Evolutionary conservation across 2,888 invertebrate genomes (phyloP).

Genomic region (Vanessa cardui): DNA sequence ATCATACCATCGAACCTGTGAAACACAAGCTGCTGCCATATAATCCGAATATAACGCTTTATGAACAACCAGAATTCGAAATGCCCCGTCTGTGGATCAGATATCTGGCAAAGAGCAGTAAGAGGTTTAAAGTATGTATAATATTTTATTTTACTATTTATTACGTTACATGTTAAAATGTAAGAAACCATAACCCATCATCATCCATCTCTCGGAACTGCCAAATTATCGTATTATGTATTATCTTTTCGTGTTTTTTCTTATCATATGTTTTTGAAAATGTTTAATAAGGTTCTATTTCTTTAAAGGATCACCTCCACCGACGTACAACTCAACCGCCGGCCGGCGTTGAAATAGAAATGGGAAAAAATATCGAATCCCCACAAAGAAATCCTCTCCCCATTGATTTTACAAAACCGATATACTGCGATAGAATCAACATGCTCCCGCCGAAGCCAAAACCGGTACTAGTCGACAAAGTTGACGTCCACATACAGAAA

Average conservation of each 20-base stretch:
- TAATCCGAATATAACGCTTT: slow-evolving; percentile 62
- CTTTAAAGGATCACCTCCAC: slow-evolving; percentile 32
- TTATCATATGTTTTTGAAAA: no score
- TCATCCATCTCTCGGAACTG: no score
- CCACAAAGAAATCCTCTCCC: slow-evolving; percentile 56
- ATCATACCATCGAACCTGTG: slow-evolving; percentile 53
- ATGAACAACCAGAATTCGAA: slow-evolving; percentile 71
- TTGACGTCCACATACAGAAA: slow-evolving; percentile 42
- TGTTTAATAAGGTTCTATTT: neutral
- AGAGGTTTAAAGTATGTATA: slow-evolving; percentile 60
- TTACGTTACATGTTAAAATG: no score
- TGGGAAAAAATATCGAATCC: slow-evolving; percentile 39
- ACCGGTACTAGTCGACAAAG: slow-evolving; percentile 36
- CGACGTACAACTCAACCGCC: slow-evolving; percentile 46
- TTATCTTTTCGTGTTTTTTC: no score
- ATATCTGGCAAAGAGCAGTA: slow-evolving; percentile 62
- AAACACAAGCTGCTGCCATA: slow-evolving; percentile 62
- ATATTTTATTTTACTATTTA: no score
- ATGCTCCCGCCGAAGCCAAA: slow-evolving; percentile 27
- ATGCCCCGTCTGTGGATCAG: slow-evolving; percentile 65
- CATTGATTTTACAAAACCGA: slow-evolving; percentile 55
- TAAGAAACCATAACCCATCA: no score
- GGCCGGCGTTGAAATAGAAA: slow-evolving; percentile 52
- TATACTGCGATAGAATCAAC: slow-evolving; percentile 41
- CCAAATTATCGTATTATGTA: no score